phyloP scores from a whole-genome alignment of 2,797 vertebrate species.

The Saxicola maurus region DNA sequence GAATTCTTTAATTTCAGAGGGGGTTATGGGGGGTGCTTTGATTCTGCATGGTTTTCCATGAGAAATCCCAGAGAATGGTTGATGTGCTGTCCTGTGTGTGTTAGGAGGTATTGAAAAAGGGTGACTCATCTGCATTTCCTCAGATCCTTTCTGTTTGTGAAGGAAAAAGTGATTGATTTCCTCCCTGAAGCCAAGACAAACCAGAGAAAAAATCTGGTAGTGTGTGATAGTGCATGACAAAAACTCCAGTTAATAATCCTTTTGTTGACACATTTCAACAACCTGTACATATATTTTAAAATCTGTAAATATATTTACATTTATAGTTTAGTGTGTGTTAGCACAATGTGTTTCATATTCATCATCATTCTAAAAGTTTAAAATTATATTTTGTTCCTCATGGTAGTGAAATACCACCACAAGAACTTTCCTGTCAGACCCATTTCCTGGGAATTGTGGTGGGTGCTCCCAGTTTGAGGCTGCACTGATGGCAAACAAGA shows the following conservation, averaged over 20 bases:
- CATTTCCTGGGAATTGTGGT: neutral
- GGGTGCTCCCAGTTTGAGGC: neutral
- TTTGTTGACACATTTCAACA: neutral
- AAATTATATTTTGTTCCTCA: fast-evolving
- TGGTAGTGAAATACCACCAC: neutral
- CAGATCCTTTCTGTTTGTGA: neutral
- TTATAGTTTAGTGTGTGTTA: neutral
- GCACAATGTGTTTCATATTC: neutral
- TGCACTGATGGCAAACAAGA: neutral
- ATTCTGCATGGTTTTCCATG: neutral
- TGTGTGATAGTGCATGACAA: neutral
- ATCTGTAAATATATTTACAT: too few relatives aligned
- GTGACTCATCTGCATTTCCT: neutral
- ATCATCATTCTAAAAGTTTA: neutral
- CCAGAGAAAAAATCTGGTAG: neutral
- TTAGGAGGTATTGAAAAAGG: neutral
- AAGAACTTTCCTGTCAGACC: neutral
- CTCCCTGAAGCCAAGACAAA: neutral
- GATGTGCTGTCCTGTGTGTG: neutral
- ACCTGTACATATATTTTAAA: neutral
- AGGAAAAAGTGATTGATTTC: neutral
- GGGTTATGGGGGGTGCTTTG: neutral
- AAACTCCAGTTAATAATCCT: neutral
- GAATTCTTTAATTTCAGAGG: neutral
- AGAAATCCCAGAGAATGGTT: neutral